These are phyloP conservation scores for Polietes domitor DNA, from an alignment of 2,888 invertebrate genomes.

Conservation along the genomic window DNA sequence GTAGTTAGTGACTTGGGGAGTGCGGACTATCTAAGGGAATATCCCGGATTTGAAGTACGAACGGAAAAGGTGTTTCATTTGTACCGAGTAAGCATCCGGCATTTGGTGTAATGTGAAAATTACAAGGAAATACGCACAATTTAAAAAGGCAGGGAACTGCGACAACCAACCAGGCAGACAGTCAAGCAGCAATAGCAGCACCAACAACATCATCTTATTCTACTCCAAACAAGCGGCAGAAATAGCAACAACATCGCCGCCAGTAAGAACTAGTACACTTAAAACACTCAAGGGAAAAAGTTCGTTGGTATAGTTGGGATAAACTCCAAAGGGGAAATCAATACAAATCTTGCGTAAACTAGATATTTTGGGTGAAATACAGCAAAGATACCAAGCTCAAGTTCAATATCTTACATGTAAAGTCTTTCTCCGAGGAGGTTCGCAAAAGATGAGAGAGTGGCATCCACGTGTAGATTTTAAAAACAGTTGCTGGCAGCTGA, in stretches of 20 bases:
- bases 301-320: background rate
- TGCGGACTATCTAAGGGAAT: background rate
- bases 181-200: background rate
- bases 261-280: background rate
- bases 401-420: too few relatives aligned
- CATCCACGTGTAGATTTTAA: too few relatives aligned
- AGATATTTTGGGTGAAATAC: too few relatives aligned
- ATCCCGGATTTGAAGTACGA: background rate
- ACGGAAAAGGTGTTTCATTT: slow-evolving; percentile 50
- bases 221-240: background rate
- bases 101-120: slow-evolving; percentile 61
- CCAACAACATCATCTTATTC: background rate
- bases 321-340: too few relatives aligned
- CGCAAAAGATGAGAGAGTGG: too few relatives aligned
- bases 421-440: too few relatives aligned
- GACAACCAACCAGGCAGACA: background rate
- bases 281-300: slow-evolving; percentile 24
- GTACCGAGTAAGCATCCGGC: slow-evolving; percentile 57
- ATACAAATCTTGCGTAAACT: too few relatives aligned
- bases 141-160: slow-evolving; percentile 37
- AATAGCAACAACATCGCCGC: background rate
- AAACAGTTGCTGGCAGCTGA: too few relatives aligned
- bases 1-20: background rate
- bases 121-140: slow-evolving; percentile 67
- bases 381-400: too few relatives aligned